phyloP scores from a whole-genome alignment of 1,140 invertebrate species.

The Drosophila aff. region DNA sequence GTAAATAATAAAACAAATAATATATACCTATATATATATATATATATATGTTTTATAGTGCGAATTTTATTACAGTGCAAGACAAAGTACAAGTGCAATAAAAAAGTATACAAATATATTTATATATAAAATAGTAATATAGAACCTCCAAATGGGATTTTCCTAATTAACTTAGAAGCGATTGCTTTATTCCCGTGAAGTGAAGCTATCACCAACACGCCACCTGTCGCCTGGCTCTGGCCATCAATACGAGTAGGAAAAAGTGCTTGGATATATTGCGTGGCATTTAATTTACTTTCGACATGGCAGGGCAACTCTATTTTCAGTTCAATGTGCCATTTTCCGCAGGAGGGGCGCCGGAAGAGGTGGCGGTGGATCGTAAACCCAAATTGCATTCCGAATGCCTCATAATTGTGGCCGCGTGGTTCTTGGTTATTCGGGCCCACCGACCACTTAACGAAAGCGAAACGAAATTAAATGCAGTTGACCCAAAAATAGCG shows the following conservation, averaged over 20 bases:
- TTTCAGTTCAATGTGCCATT: slow-evolving; percentile 39
- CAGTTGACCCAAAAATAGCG: slow-evolving; percentile 77
- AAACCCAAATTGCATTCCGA: slow-evolving; percentile 75
- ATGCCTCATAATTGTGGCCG: slow-evolving; percentile 58
- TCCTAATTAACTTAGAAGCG: background rate
- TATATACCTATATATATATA: background rate
- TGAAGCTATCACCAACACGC: slow-evolving; percentile 27
- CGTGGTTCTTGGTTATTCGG: slow-evolving; percentile 43
- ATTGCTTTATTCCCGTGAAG: slow-evolving; percentile 17
- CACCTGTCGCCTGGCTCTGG: slow-evolving; percentile 20
- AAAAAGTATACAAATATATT: background rate
- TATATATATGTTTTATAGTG: background rate
- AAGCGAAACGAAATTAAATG: slow-evolving; percentile 77
- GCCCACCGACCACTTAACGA: slow-evolving; percentile 59
- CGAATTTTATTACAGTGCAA: slow-evolving; percentile 2
- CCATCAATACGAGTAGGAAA: slow-evolving; percentile 19
- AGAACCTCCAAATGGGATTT: background rate
- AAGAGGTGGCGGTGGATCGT: slow-evolving; percentile 35
- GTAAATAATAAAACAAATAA: background rate
- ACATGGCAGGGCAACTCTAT: slow-evolving; percentile 35
- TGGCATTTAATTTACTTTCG: slow-evolving; percentile 26
- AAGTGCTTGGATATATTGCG: background rate
- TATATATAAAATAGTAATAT: background rate
- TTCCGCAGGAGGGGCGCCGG: slow-evolving; percentile 3
- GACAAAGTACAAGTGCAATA: background rate